A percentile compares a stretch with the other conserved stretches of the same genome.
These are phyloP conservation scores for Equus przewalskii DNA, from an alignment of 2,113 vertebrate genomes.

Conservation along the genomic window DNA sequence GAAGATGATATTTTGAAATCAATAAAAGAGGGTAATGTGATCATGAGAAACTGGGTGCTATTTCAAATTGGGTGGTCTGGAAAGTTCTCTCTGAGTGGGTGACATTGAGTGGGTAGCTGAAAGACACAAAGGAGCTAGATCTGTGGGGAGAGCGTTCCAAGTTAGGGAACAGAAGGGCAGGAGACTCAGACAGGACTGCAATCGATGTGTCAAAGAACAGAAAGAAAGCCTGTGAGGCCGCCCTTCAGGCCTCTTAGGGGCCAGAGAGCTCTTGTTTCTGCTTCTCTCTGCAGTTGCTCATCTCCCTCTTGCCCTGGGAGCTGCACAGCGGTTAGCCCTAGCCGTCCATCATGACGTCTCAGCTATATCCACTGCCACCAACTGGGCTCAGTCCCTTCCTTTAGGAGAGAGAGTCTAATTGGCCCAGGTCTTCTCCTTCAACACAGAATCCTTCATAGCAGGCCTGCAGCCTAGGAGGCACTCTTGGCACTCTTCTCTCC, in stretches of 20 bases:
- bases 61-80: not conserved
- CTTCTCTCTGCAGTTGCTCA: not conserved
- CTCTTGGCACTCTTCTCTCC: not conserved
- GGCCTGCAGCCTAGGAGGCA: not conserved
- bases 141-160: not conserved
- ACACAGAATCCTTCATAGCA: not conserved
- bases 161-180: not conserved
- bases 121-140: not conserved
- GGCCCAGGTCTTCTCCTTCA: not conserved
- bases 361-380: not conserved
- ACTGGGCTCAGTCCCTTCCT: not conserved
- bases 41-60: not conserved
- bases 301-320: not conserved
- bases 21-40: not conserved
- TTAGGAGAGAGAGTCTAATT: not conserved
- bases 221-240: not conserved
- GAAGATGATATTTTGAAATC: not conserved
- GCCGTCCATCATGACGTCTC: not conserved
- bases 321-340: accelerated
- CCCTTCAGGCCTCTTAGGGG: not conserved
- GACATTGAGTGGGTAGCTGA: not conserved
- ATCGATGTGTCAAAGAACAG: not conserved
- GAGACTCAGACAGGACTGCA: not conserved
- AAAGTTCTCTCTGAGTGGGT: not conserved
- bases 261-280: not conserved